Conservation (phyloP, 2,113 vertebrate species). For the Halcyon senegalensis region DNA sequence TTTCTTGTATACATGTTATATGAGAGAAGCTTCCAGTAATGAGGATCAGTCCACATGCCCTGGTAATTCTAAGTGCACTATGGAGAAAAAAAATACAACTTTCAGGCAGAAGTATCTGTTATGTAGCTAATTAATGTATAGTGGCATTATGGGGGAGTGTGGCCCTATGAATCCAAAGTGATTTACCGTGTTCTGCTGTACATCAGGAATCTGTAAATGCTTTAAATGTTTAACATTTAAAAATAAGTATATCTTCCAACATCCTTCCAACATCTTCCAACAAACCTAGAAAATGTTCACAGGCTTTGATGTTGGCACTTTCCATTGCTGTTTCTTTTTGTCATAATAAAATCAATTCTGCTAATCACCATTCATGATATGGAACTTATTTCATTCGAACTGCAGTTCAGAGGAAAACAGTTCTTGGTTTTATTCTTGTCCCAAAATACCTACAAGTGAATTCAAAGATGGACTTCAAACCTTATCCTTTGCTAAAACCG, state of each 20-base stretch:
- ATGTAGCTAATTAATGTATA: not conserved
- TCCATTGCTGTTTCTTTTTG: not conserved
- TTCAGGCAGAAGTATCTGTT: not conserved
- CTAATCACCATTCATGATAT: not conserved
- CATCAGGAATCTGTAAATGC: not conserved
- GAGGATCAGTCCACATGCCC: not conserved
- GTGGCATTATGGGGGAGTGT: not conserved
- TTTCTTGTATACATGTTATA: not conserved
- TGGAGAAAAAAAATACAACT: not conserved
- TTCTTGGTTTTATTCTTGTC: not conserved
- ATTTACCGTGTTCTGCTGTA: not conserved
- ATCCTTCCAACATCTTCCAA: too few species aligned
- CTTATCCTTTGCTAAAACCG: not conserved
- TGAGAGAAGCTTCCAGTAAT: not conserved
- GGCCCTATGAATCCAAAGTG: not conserved
- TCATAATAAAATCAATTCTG: not conserved
- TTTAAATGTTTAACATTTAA: slow-evolving; percentile 34
- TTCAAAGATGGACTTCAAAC: not conserved
- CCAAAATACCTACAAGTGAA: not conserved
- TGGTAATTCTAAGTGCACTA: not conserved
- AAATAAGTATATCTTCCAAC: not conserved
- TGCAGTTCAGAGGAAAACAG: slow-evolving; percentile 3
- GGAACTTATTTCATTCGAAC: not conserved
- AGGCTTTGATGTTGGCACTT: not conserved
- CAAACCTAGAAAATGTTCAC: slow-evolving; percentile 12